These are phyloP conservation scores for Clarias laeviceps DNA, from an alignment of 2,797 vertebrate genomes.

Conservation along the genomic window DNA sequence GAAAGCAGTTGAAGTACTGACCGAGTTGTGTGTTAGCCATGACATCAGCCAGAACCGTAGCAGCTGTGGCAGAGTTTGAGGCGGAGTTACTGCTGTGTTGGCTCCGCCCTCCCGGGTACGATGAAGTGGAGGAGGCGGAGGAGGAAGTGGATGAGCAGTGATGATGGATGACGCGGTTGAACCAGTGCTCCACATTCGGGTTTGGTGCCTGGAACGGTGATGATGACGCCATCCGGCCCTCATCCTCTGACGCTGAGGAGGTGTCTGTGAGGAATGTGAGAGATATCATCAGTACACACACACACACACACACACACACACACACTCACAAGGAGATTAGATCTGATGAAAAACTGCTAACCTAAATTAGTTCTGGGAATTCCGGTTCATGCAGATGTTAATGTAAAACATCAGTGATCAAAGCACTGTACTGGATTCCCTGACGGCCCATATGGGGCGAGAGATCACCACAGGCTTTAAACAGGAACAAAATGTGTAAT, in stretches of 20 bases:
- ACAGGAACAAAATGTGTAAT: neutral
- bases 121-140: slow-evolving; percentile 96
- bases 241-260: slow-evolving; percentile 96
- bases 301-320: slow-evolving; percentile 16
- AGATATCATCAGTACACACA: slow-evolving; percentile 58
- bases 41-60: slow-evolving; percentile 84
- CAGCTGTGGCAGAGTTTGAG: slow-evolving; percentile 78
- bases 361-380: neutral
- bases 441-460: neutral
- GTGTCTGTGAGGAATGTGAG: slow-evolving; percentile 87
- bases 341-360: neutral
- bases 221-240: slow-evolving; percentile 87
- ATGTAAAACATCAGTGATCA: neutral
- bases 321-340: neutral
- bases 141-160: slow-evolving; percentile 95
- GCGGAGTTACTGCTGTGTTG: slow-evolving; percentile 68
- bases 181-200: slow-evolving; percentile 90
- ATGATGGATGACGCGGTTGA: slow-evolving; percentile 86
- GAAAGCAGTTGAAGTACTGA: slow-evolving; percentile 74
- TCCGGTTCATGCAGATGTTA: neutral
- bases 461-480: neutral
- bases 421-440: neutral
- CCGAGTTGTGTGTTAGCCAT: slow-evolving; percentile 91
- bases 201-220: slow-evolving; percentile 88
- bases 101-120: slow-evolving; percentile 90